Conservation (phyloP, 2,797 vertebrate genomes). For the Neosalanx taihuensis region DNA sequence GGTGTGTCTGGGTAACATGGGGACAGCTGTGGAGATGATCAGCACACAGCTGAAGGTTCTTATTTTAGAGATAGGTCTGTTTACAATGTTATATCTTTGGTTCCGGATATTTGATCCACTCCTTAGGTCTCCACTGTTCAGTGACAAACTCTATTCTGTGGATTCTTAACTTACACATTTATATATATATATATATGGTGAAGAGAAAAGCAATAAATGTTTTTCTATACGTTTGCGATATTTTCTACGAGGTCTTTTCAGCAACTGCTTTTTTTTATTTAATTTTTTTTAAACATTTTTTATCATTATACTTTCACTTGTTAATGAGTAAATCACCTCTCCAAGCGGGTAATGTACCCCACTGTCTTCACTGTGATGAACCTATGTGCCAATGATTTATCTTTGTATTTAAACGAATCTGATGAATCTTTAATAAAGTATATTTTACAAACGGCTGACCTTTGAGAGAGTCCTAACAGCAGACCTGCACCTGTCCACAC, state of each 20-base stretch:
- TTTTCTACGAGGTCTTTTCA: not conserved
- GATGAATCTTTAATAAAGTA: not conserved
- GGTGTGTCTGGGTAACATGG: not conserved
- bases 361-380: conserved; percentile 22
- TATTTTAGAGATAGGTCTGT: not conserved
- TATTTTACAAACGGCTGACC: too few species aligned
- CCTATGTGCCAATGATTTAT: conserved; percentile 31
- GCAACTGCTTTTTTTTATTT: conserved; percentile 11
- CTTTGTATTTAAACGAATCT: conserved; percentile 39
- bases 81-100: not conserved
- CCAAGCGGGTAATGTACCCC: conserved; percentile 36
- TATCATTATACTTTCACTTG: conserved; percentile 15
- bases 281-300: conserved; percentile 11
- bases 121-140: not conserved
- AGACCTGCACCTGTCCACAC: too few species aligned
- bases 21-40: not conserved
- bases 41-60: not conserved
- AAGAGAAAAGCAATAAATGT: conserved; percentile 13
- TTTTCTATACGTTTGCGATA: not conserved
- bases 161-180: conserved; percentile 9
- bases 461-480: too few species aligned
- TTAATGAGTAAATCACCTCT: conserved; percentile 34
- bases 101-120: not conserved
- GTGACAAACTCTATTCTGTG: conserved; percentile 6
- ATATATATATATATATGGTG: too few species aligned